Conservation (phyloP, 2,797 vertebrate species). For the Geotrypetes seraphini region DNA sequence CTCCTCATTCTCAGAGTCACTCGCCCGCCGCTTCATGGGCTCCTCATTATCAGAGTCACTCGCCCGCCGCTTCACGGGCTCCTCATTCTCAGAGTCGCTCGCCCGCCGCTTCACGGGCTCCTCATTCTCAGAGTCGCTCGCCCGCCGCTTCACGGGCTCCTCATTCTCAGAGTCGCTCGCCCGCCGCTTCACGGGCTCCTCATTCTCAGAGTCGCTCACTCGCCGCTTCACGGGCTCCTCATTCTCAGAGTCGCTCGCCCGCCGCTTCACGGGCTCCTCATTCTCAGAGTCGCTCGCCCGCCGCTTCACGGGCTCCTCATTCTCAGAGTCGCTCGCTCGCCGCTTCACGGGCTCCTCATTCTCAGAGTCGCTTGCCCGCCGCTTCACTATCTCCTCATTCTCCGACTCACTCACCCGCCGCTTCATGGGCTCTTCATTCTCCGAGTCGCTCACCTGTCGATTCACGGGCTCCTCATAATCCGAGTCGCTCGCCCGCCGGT, state of each 20-base stretch:
- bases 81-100: slow-evolving; percentile 47
- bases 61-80: slow-evolving; percentile 10
- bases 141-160: slow-evolving; percentile 9
- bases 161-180: slow-evolving; percentile 52
- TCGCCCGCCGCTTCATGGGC: slow-evolving; percentile 25
- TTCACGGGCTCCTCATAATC: slow-evolving; percentile 50
- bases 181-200: slow-evolving; percentile 19
- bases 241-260: too few species aligned
- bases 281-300: too few species aligned
- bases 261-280: too few species aligned
- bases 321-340: too few species aligned
- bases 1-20: slow-evolving; percentile 52
- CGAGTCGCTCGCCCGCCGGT: slow-evolving; percentile 35
- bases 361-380: too few species aligned
- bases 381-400: slow-evolving; percentile 46
- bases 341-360: too few species aligned
- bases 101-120: slow-evolving; percentile 24
- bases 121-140: slow-evolving; percentile 34
- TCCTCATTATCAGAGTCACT: slow-evolving; percentile 55
- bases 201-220: too few species aligned
- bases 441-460: slow-evolving; percentile 50
- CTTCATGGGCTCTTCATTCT: slow-evolving; percentile 32
- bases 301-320: too few species aligned
- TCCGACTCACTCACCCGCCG: slow-evolving; percentile 40
- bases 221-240: too few species aligned